A percentile compares a stretch with the other conserved stretches of the same genome.
These are phyloP conservation scores for Girardia tigrina DNA, from an alignment of 2,888 invertebrate species.

Conservation along the genomic window DNA sequence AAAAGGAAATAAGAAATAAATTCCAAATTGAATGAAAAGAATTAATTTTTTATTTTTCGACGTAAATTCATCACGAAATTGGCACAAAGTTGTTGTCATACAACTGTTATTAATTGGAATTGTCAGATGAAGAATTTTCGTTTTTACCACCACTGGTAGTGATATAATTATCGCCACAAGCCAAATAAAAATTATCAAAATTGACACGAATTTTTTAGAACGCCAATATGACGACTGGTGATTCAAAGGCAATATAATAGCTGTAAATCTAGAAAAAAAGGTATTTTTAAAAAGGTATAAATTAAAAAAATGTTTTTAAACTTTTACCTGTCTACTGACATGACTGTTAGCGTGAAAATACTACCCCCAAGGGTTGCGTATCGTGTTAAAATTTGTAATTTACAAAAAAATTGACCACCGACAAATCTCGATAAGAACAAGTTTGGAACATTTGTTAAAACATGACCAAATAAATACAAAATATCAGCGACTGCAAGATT, in stretches of 20 bases:
- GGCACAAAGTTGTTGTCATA: slow-evolving; percentile 2
- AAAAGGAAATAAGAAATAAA: slow-evolving; percentile 7
- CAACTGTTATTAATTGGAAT: not conserved
- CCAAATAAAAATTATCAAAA: not conserved
- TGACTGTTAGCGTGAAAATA: not conserved
- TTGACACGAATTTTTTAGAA: not conserved
- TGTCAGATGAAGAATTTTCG: not conserved
- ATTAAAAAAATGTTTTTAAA: not conserved
- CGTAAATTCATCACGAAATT: not conserved
- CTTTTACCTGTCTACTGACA: not conserved
- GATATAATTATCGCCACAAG: not conserved
- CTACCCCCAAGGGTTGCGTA: not conserved
- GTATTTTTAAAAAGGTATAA: not conserved
- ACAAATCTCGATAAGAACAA: not conserved
- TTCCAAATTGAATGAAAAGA: not conserved
- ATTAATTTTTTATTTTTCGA: not conserved
- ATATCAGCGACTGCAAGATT: not conserved
- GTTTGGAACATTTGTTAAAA: not conserved
- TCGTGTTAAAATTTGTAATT: not conserved
- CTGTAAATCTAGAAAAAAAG: not conserved
- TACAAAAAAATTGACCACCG: not conserved
- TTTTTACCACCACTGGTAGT: not conserved
- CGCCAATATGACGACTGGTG: slow-evolving; percentile 9
- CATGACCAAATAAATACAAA: slow-evolving; percentile 3
- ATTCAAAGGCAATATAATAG: not conserved